Conservation (phyloP, 2,113 vertebrate species). For the Solea solea region DNA sequence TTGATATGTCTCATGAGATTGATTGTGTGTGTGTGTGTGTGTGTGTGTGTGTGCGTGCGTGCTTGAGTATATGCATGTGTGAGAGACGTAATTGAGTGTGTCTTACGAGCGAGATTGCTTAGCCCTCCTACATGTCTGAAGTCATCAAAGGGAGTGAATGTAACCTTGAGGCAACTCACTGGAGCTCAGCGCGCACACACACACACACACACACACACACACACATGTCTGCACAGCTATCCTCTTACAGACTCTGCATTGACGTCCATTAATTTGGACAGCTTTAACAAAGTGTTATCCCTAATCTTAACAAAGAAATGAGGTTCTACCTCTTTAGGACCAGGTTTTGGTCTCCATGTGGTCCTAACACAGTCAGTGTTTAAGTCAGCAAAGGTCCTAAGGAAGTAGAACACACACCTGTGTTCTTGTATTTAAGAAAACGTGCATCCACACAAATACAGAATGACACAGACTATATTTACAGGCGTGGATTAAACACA, state of each 20-base stretch:
- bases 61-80: conserved; percentile 6
- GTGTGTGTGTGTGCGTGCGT: conserved; percentile 26
- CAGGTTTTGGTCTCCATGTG: too few species aligned
- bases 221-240: background rate
- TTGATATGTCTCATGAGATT: conserved; percentile 52
- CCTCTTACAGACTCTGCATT: too few species aligned
- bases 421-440: background rate
- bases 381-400: too few species aligned
- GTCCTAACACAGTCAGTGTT: too few species aligned
- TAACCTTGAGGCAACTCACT: conserved; percentile 70
- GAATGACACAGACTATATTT: background rate
- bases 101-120: conserved; percentile 66
- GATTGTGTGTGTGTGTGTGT: conserved; percentile 46
- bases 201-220: conserved; percentile 9
- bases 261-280: too few species aligned
- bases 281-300: too few species aligned
- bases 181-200: conserved; percentile 32
- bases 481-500: conserved; percentile 1
- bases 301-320: too few species aligned
- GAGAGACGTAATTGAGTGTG: conserved; percentile 55
- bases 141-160: conserved; percentile 70
- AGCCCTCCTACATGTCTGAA: conserved; percentile 69
- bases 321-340: too few species aligned
- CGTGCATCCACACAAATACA: background rate
- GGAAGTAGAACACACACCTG: background rate